Evolutionary conservation across 2,888 invertebrate species (phyloP).

Genomic region (Pherbina coryleti): DNA sequence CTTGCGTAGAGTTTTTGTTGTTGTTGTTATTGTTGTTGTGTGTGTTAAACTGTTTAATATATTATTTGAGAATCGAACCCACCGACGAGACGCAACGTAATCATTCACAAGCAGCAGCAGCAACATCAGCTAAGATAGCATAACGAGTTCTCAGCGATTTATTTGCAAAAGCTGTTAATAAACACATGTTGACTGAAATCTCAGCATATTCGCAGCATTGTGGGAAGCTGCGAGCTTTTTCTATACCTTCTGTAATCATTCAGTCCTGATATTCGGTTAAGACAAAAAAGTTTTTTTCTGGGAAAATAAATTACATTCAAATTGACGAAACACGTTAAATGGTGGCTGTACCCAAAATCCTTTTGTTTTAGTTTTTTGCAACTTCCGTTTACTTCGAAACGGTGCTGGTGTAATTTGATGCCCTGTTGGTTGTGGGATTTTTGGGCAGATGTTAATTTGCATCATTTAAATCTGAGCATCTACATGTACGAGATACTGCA

Average conservation of each 20-base stretch:
- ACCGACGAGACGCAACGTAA: slow-evolving; percentile 9
- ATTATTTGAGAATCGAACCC: neutral
- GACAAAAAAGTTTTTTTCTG: neutral
- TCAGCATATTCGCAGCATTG: neutral
- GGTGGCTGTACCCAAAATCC: slow-evolving; percentile 3
- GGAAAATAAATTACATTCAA: slow-evolving; percentile 10
- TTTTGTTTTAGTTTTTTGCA: slow-evolving; percentile 2
- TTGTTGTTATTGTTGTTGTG: neutral
- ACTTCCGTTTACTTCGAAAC: neutral
- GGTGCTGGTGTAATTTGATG: slow-evolving; percentile 19
- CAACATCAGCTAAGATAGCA: slow-evolving; percentile 6
- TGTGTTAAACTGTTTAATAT: neutral
- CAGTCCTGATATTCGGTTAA: no score
- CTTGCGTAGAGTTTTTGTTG: neutral
- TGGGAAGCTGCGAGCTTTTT: slow-evolving; percentile 1
- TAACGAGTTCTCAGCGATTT: slow-evolving; percentile 22
- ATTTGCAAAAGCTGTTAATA: slow-evolving; percentile 32
- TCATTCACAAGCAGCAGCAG: slow-evolving; percentile 24
- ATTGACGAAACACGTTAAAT: neutral
- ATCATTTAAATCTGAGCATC: neutral
- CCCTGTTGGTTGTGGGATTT: neutral
- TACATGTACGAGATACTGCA: no score
- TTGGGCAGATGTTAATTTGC: slow-evolving; percentile 30
- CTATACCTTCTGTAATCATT: neutral
- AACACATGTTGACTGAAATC: slow-evolving; percentile 32